Conservation (phyloP, 2,797 vertebrate genomes). For the Bradypus variegatus region DNA sequence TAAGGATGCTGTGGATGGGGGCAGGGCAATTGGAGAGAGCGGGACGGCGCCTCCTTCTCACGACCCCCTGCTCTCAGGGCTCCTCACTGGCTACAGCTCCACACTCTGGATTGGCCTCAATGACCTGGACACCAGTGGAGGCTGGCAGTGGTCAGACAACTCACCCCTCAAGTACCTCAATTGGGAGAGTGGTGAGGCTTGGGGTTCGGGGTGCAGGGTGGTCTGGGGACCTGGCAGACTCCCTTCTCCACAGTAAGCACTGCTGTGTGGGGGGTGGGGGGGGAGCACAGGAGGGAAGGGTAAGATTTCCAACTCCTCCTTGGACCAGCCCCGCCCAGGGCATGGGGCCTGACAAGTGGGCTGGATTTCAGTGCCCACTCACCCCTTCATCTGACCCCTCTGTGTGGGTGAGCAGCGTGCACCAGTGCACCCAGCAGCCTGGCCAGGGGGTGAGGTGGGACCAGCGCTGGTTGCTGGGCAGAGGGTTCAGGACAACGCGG, state of each 20-base stretch:
- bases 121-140: conserved; percentile 93
- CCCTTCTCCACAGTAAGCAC: neutral
- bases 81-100: conserved; percentile 90
- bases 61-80: conserved; percentile 70
- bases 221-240: neutral
- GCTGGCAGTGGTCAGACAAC: conserved; percentile 97
- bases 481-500: neutral
- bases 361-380: neutral
- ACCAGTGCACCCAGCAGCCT: neutral
- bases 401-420: neutral
- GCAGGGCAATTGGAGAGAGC: neutral
- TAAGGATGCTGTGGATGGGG: neutral
- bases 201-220: neutral
- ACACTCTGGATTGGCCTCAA: conserved; percentile 96
- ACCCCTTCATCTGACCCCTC: neutral
- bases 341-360: neutral
- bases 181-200: conserved; percentile 90
- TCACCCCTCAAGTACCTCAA: conserved; percentile 97
- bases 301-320: neutral
- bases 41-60: neutral
- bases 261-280: neutral
- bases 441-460: neutral
- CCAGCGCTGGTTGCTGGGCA: neutral
- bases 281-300: neutral
- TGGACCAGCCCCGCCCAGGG: neutral